Conservation (phyloP, 2,888 invertebrate genomes). For the Acleris emargana region DNA sequence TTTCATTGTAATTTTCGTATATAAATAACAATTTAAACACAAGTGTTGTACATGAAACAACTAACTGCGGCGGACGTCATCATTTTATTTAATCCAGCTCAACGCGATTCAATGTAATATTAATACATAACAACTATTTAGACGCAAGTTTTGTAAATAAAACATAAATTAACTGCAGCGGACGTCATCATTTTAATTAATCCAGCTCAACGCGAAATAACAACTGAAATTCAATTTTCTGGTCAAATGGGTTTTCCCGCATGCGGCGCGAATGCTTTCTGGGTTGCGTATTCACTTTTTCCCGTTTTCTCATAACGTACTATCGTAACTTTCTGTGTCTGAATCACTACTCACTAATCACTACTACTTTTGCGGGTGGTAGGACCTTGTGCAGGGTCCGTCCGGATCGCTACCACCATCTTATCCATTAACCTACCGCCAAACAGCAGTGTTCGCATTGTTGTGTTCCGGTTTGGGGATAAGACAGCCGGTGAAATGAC, state of each 20-base stretch:
- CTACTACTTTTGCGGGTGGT: too few relatives aligned
- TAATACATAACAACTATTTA: too few relatives aligned
- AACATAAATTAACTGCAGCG: conserved; percentile 46
- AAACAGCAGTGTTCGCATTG: too few relatives aligned
- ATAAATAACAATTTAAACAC: too few relatives aligned
- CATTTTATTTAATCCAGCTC: conserved; percentile 63
- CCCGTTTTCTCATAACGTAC: conserved; percentile 39
- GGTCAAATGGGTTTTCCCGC: conserved; percentile 61
- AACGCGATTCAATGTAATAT: conserved; percentile 42
- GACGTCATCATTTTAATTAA: conserved; percentile 61
- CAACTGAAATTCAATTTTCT: conserved; percentile 71
- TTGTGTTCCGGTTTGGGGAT: too few relatives aligned
- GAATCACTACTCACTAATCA: too few relatives aligned
- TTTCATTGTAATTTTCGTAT: not conserved
- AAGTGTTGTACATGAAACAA: conserved; percentile 34
- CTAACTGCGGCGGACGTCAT: conserved; percentile 47
- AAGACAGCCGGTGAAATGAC: too few relatives aligned
- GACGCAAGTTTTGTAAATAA: not conserved
- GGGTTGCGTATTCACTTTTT: conserved; percentile 45
- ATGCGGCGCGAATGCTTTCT: conserved; percentile 49
- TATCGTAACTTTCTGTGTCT: conserved; percentile 41
- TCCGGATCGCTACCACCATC: too few relatives aligned
- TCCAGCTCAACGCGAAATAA: conserved; percentile 57
- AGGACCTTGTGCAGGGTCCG: too few relatives aligned
- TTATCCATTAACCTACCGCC: too few relatives aligned